Evolutionary conservation across 1,140 invertebrate genomes (phyloP).

Genomic region (Steinernema khuongi): DNA sequence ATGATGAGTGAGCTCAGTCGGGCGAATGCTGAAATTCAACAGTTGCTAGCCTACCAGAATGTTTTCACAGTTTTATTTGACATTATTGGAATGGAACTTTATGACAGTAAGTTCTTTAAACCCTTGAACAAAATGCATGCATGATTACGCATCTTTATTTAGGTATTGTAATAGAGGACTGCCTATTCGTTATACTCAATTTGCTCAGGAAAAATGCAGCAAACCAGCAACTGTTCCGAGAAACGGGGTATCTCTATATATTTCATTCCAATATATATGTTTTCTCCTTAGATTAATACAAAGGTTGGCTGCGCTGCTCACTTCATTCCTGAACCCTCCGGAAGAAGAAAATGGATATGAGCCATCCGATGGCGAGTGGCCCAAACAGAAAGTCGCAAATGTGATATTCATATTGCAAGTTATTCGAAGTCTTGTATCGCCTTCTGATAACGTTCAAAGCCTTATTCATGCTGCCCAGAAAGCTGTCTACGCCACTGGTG

Average conservation of each 20-base stretch:
- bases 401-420: slow-evolving; percentile 82
- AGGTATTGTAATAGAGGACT: slow-evolving; percentile 94
- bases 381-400: slow-evolving; percentile 87
- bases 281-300: slow-evolving; percentile 71
- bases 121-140: slow-evolving; percentile 20
- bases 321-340: slow-evolving; percentile 75
- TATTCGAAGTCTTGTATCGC: slow-evolving; percentile 78
- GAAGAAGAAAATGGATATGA: slow-evolving; percentile 62
- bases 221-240: slow-evolving; percentile 97
- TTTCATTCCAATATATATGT: neutral
- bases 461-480: slow-evolving; percentile 77
- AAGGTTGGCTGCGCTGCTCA: slow-evolving; percentile 66
- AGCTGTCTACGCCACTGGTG: slow-evolving; percentile 75
- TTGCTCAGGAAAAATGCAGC: slow-evolving; percentile 88
- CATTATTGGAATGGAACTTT: slow-evolving; percentile 84
- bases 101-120: slow-evolving; percentile 70
- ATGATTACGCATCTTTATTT: slow-evolving; percentile 17
- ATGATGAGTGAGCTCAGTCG: slow-evolving; percentile 88
- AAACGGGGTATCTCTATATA: slow-evolving; percentile 65
- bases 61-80: slow-evolving; percentile 91
- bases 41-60: slow-evolving; percentile 98
- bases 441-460: slow-evolving; percentile 72
- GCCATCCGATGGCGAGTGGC: slow-evolving; percentile 70
- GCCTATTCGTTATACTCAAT: slow-evolving; percentile 86
- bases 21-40: slow-evolving; percentile 94